A percentile compares a stretch with the other conserved stretches of the same genome.
These are phyloP conservation scores for Catharus minimus DNA, from an alignment of 2,113 vertebrate species.

Conservation along the genomic window DNA sequence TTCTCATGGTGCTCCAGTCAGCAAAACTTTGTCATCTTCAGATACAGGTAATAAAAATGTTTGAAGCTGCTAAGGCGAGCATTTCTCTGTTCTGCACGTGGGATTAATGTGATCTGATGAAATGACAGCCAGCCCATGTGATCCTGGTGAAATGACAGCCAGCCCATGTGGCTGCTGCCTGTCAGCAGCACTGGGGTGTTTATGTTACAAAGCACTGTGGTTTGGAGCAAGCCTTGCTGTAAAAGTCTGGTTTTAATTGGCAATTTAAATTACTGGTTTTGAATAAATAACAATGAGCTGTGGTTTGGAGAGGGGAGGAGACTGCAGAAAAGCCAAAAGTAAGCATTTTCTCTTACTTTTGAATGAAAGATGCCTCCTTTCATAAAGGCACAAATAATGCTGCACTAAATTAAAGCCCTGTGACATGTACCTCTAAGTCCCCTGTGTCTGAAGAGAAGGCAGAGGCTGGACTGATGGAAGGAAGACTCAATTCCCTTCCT, in stretches of 20 bases:
- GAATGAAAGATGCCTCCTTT: background rate
- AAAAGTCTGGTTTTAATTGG: background rate
- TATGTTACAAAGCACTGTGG: background rate
- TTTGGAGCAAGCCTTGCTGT: background rate
- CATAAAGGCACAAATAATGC: background rate
- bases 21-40: constrained; percentile 92
- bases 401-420: background rate
- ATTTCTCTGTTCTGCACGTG: background rate
- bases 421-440: background rate
- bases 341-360: background rate
- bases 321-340: background rate
- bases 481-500: background rate
- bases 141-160: constrained; percentile 17
- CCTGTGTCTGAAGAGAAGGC: background rate
- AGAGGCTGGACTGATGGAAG: background rate
- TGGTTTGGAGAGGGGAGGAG: background rate
- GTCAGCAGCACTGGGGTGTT: background rate
- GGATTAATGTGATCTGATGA: constrained; percentile 3
- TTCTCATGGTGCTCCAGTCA: constrained; percentile 79
- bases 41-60: constrained; percentile 81
- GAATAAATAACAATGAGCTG: background rate
- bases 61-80: background rate
- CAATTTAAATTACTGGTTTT: background rate
- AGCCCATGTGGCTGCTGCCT: background rate
- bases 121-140: constrained; percentile 2